These are phyloP conservation scores for Echeneis naucrates DNA, from an alignment of 2,797 vertebrate species.

Conservation along the genomic window DNA sequence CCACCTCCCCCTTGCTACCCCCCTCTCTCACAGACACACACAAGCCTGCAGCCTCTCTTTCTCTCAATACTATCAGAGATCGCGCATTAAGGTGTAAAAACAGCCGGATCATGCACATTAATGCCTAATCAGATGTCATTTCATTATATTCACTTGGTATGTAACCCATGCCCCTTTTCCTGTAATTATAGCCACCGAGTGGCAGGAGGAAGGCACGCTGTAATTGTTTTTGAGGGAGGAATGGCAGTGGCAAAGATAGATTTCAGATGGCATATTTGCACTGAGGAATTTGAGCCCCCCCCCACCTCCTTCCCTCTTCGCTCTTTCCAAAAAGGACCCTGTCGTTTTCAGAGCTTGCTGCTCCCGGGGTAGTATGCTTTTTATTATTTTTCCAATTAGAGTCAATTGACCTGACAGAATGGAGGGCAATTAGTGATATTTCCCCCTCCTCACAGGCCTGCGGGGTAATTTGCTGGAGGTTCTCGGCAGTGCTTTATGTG, in stretches of 20 bases:
- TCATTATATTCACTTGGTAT: constrained; percentile 69
- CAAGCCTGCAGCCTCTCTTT: constrained; percentile 25
- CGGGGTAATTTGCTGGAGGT: constrained; percentile 97
- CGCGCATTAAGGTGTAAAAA: constrained; percentile 70
- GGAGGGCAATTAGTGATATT: constrained; percentile 99
- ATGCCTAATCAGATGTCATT: constrained; percentile 74
- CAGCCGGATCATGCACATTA: constrained; percentile 65
- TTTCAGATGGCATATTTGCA: constrained; percentile 91
- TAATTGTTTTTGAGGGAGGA: constrained; percentile 80
- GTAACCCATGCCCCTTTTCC: constrained; percentile 75
- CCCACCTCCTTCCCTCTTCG: constrained; percentile 17
- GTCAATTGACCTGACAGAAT: constrained; percentile 99
- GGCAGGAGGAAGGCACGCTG: constrained; percentile 73
- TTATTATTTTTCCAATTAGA: constrained; percentile 99
- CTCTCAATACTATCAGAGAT: constrained; percentile 49
- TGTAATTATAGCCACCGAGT: constrained; percentile 76
- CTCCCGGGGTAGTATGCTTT: constrained; percentile 97
- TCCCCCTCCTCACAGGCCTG: constrained; percentile 90
- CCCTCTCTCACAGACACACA: not conserved
- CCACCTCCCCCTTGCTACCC: not conserved
- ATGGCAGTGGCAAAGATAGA: constrained; percentile 85
- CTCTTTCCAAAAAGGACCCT: constrained; percentile 87
- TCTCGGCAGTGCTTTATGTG: constrained; percentile 97
- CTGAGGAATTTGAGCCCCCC: constrained; percentile 87
- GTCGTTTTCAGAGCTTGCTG: constrained; percentile 93